phyloP scores from a whole-genome alignment of 2,888 invertebrate genomes.

The Eulithis prunata region DNA sequence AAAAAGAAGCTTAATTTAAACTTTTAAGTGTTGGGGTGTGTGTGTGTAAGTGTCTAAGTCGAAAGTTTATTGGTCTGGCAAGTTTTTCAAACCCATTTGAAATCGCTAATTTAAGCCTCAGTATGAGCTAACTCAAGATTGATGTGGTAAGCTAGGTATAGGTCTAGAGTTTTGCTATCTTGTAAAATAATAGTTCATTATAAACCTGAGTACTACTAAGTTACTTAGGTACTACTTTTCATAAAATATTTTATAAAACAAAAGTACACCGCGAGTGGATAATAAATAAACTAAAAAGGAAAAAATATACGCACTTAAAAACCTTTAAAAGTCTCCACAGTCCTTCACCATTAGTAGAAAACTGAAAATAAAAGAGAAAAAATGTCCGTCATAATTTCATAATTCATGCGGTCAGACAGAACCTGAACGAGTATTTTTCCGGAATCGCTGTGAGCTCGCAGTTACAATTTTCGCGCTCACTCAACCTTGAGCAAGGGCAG shows the following conservation, averaged over 20 bases:
- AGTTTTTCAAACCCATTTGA: conserved; percentile 28
- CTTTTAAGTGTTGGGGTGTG: conserved; percentile 5
- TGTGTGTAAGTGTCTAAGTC: conserved; percentile 14
- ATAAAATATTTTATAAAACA: no score
- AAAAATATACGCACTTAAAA: no score
- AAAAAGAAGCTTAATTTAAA: conserved; percentile 12
- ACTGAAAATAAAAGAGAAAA: conserved; percentile 3
- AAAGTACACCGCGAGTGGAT: no score
- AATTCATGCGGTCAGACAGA: conserved; percentile 26
- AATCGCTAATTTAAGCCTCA: conserved; percentile 8
- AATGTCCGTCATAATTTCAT: conserved; percentile 7
- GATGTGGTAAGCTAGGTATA: no score
- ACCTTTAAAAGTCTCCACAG: not conserved
- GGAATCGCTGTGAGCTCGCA: conserved; percentile 50
- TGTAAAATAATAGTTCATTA: no score
- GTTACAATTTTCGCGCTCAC: conserved; percentile 75
- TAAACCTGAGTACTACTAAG: no score
- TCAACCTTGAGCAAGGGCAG: conserved; percentile 67
- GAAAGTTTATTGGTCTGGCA: conserved; percentile 34
- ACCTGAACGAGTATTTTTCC: conserved; percentile 44
- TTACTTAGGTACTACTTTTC: no score
- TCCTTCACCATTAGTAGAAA: not conserved
- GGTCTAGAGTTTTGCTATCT: no score
- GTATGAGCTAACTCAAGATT: not conserved
- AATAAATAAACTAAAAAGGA: no score